A percentile compares a stretch with the other conserved stretches of the same genome.
phyloP scores from a whole-genome alignment of 2,113 vertebrate genomes.

The Oreocharis arfaki region DNA sequence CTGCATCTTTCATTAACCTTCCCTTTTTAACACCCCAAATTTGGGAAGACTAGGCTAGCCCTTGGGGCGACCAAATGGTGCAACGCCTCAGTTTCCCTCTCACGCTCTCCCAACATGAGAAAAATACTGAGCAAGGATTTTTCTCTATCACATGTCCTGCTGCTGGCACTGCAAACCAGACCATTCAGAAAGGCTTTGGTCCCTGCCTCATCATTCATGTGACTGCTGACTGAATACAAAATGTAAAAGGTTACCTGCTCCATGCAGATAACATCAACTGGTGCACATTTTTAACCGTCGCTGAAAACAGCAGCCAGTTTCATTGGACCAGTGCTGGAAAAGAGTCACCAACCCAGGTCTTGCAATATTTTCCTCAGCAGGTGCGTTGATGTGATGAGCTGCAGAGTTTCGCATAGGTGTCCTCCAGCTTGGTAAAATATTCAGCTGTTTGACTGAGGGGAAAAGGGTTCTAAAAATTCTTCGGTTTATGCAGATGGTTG shows the following conservation, averaged over 20 bases:
- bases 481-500: background rate
- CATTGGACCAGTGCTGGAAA: background rate
- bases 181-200: constrained; percentile 8
- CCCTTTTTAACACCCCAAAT: background rate
- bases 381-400: background rate
- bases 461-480: background rate
- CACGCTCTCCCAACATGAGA: background rate
- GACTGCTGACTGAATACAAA: constrained; percentile 42
- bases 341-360: background rate
- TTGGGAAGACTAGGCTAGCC: background rate
- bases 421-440: background rate
- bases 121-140: constrained; percentile 23
- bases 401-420: background rate
- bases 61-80: background rate
- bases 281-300: background rate
- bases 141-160: background rate
- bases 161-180: constrained; percentile 1
- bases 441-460: background rate
- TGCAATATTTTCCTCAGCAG: background rate
- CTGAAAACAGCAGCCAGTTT: background rate
- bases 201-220: constrained; percentile 18
- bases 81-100: background rate
- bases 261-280: constrained; percentile 24
- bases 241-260: background rate
- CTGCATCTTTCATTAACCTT: background rate